phyloP scores from a whole-genome alignment of 1,140 invertebrate species.

The Lycorma delicatula region DNA sequence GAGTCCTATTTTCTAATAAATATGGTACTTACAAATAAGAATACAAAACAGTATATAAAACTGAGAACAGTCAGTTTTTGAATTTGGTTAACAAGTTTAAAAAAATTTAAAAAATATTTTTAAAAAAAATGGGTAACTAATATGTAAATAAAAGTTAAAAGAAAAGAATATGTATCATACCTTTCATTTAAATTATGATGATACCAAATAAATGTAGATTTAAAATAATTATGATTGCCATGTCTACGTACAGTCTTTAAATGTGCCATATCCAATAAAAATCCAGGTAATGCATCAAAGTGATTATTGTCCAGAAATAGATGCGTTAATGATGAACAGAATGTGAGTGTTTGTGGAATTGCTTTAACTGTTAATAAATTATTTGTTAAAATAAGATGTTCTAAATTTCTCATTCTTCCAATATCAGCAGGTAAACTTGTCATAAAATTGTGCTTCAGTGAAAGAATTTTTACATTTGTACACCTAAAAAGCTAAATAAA shows the following conservation, averaged over 20 bases:
- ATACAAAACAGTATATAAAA: too few species aligned
- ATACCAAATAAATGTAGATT: constrained; percentile 47
- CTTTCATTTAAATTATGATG: constrained; percentile 43
- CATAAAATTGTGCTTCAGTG: constrained; percentile 42
- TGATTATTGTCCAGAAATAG: constrained; percentile 42
- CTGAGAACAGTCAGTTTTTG: too few species aligned
- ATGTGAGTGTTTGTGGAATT: constrained; percentile 42
- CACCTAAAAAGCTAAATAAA: constrained; percentile 41
- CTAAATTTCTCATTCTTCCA: constrained; percentile 39
- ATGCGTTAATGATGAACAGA: constrained; percentile 37
- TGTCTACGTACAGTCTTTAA: constrained; percentile 43
- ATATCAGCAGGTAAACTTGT: constrained; percentile 40
- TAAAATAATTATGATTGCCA: constrained; percentile 48
- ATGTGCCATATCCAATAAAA: constrained; percentile 38
- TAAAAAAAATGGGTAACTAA: too few species aligned
- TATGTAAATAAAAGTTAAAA: too few species aligned
- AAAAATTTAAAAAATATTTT: too few species aligned
- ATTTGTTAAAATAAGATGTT: constrained; percentile 42
- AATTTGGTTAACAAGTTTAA: too few species aligned
- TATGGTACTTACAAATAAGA: too few species aligned
- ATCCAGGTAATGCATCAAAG: constrained; percentile 44
- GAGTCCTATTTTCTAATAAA: too few species aligned
- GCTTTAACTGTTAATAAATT: constrained; percentile 42
- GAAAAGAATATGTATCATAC: too few species aligned
- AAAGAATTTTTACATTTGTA: constrained; percentile 33